A percentile compares a stretch with the other conserved stretches of the same genome.
These are phyloP conservation scores for Agriopis aurantiaria DNA, from an alignment of 2,888 invertebrate genomes.

Conservation along the genomic window DNA sequence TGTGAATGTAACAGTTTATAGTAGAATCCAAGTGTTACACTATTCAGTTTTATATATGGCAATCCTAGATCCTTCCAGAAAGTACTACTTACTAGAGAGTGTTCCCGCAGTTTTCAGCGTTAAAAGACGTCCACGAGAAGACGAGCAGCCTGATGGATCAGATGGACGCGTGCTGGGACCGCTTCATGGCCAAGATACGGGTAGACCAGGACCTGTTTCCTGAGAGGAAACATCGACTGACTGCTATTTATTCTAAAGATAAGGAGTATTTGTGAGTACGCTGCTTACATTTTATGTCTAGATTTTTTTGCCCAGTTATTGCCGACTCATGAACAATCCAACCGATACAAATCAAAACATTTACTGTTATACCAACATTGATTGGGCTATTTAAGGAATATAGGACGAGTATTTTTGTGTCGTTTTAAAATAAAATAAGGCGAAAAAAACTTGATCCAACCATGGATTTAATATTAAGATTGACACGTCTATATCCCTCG, in stretches of 20 bases:
- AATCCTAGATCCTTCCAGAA: constrained; percentile 3
- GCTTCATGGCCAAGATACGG: constrained; percentile 86
- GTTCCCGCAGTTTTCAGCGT: constrained; percentile 84
- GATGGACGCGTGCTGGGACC: constrained; percentile 85
- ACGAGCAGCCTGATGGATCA: constrained; percentile 86
- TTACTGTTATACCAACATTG: no score
- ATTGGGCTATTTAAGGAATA: no score
- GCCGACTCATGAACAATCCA: no score
- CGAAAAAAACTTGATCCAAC: no score
- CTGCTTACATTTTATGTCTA: neutral
- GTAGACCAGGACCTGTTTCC: constrained; percentile 92
- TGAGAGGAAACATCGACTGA: constrained; percentile 91
- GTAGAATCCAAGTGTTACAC: no score
- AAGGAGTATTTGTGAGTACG: constrained; percentile 95
- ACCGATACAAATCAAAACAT: no score
- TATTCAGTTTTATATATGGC: neutral
- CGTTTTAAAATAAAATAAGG: no score
- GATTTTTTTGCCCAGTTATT: no score
- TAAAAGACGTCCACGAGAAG: constrained; percentile 87
- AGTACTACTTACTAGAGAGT: constrained; percentile 35
- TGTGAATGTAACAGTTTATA: neutral
- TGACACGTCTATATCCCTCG: no score
- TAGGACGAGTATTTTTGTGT: no score
- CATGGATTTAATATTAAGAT: no score
- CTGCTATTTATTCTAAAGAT: constrained; percentile 95